These are phyloP conservation scores for Sycobia sp. DNA, from an alignment of 1,140 invertebrate genomes.

Conservation along the genomic window DNA sequence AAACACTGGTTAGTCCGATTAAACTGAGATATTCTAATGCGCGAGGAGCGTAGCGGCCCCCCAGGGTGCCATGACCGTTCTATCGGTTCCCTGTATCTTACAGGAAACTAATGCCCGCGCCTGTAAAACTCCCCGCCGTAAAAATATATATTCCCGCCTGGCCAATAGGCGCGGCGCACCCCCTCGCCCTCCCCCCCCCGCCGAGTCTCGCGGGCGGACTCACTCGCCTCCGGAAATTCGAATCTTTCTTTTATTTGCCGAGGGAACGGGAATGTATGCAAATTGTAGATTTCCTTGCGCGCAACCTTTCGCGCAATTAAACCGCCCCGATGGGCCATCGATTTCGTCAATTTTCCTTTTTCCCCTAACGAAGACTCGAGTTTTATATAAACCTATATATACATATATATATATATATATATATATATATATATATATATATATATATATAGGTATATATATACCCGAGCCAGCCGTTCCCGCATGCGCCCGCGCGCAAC, in stretches of 20 bases:
- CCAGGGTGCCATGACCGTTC: conserved; percentile 50
- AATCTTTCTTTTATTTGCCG: conserved; percentile 13
- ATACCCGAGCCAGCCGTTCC: too few species aligned
- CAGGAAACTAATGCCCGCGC: conserved; percentile 41
- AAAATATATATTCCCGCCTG: conserved; percentile 47
- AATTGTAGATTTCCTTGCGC: conserved; percentile 10
- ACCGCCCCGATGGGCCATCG: neutral
- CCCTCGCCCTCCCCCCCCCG: too few species aligned
- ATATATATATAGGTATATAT: too few species aligned
- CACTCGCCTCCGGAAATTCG: too few species aligned
- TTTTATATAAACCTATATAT: too few species aligned
- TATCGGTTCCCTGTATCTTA: conserved; percentile 51
- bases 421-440: too few species aligned
- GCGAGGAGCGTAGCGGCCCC: conserved; percentile 44
- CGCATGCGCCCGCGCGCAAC: too few species aligned
- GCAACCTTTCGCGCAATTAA: neutral
- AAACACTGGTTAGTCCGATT: conserved; percentile 51
- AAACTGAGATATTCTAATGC: conserved; percentile 59
- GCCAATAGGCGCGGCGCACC: conserved; percentile 40
- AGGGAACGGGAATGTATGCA: conserved; percentile 22
- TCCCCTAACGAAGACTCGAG: too few species aligned
- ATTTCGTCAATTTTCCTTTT: too few species aligned
- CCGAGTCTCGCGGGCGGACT: too few species aligned
- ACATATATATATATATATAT: too few species aligned
- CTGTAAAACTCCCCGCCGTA: conserved; percentile 34